Percentiles rank a stretch among this genome's conserved stretches.
These are phyloP conservation scores for Hemicrepidius hirtus DNA, from an alignment of 2,888 invertebrate species.

Conservation along the genomic window DNA sequence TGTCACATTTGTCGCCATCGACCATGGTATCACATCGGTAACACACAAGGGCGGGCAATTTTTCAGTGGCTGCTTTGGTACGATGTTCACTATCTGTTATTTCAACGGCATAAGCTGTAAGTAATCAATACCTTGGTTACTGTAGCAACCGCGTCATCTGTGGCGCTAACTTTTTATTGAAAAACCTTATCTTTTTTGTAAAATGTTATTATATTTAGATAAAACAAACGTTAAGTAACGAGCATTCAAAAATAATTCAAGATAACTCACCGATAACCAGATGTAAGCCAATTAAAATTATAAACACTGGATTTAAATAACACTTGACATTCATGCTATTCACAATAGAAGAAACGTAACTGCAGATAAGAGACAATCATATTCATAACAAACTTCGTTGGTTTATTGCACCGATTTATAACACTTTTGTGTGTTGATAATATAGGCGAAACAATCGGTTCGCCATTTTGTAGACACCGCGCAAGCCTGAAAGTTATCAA, in stretches of 20 bases:
- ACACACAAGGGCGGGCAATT: slow-evolving; percentile 87
- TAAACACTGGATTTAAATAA: background rate
- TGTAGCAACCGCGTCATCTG: slow-evolving; percentile 50
- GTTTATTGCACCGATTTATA: background rate
- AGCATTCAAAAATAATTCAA: no score
- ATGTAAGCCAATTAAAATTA: slow-evolving; percentile 1
- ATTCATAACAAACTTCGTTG: background rate
- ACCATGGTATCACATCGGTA: slow-evolving; percentile 87
- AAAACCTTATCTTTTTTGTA: no score
- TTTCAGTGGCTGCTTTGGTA: slow-evolving; percentile 86
- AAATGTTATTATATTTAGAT: no score
- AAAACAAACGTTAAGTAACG: background rate
- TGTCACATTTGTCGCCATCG: slow-evolving; percentile 82
- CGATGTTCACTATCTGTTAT: slow-evolving; percentile 74
- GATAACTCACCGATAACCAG: slow-evolving; percentile 6
- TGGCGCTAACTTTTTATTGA: no score
- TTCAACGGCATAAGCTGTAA: slow-evolving; percentile 53
- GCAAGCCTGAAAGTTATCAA: slow-evolving; percentile 10
- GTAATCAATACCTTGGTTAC: slow-evolving; percentile 63
- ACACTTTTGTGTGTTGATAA: slow-evolving; percentile 1
- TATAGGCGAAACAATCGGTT: background rate
- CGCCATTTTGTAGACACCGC: slow-evolving; percentile 17
- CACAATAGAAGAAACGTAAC: background rate
- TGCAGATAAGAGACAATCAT: background rate
- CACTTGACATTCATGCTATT: slow-evolving; percentile 4